These are phyloP conservation scores for Polia nebulosa DNA, from an alignment of 2,888 invertebrate species.

Conservation along the genomic window DNA sequence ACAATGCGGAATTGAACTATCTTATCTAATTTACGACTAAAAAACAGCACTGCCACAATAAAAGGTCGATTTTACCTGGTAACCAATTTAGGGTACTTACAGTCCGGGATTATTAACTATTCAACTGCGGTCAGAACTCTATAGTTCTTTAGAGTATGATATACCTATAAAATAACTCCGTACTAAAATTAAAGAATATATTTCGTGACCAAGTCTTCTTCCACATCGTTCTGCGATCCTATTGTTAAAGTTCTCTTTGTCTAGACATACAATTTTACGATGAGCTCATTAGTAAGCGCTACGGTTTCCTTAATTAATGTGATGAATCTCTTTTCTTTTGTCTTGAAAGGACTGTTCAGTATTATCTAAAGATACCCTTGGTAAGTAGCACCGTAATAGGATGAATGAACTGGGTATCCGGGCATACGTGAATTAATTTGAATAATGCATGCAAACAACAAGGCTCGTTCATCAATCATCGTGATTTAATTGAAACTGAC, in stretches of 20 bases:
- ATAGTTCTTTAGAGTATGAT: too few relatives aligned
- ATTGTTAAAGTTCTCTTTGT: constrained; percentile 26
- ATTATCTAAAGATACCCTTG: not conserved
- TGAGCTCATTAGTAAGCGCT: constrained; percentile 37
- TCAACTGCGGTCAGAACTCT: not conserved
- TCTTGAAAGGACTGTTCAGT: constrained; percentile 4
- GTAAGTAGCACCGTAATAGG: not conserved
- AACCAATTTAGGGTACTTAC: not conserved
- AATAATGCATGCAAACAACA: not conserved
- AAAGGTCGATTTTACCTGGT: not conserved
- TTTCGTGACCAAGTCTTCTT: not conserved
- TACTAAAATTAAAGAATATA: too few relatives aligned
- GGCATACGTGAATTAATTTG: not conserved
- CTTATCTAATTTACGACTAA: too few relatives aligned
- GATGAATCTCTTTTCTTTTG: not conserved
- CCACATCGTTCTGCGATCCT: not conserved
- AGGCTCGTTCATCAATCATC: not conserved
- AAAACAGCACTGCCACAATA: too few relatives aligned
- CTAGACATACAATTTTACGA: constrained; percentile 1
- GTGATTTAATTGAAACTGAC: not conserved
- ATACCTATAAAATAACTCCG: too few relatives aligned
- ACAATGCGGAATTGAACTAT: too few relatives aligned
- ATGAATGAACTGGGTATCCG: not conserved
- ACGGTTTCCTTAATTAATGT: constrained; percentile 19
- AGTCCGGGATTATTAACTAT: not conserved